Evolutionary conservation across 2,888 invertebrate species (phyloP), one percentile per base, ranked within the genome.

Genomic region (Xanthorhoe spadicearia): DNA sequence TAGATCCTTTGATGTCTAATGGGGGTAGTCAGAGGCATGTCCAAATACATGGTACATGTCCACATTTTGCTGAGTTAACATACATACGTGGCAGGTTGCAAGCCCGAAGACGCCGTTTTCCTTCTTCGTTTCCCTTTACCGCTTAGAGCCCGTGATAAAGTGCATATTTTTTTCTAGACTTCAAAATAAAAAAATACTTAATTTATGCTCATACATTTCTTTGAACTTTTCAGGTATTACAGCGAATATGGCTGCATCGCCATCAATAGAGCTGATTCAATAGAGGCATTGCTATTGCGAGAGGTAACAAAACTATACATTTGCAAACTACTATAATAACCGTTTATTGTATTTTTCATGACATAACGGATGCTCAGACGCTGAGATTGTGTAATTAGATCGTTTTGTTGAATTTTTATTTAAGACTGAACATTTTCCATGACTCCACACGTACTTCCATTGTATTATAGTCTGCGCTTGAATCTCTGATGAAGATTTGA

Each of bases 341-440:
- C 54, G 68, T 48, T 67, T 56, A 46, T 52, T 17, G 48, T 57
- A 43, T 56, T 48, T 62, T 53, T 56, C 62, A 63, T 63, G 67
- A 64, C 67, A 46, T 66, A 63, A 53, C 48, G 10, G 60, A 63
- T 60, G 48, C 60, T 63, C 63, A 62, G 35, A 52, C 38, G 10
- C 35, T 46, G 50, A 56, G 32, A 57, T 60, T 35, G 3, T 53
- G 43, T 49, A 15, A 66, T 57, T n/a, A 23, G 43, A 15, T 53
- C 38, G n/a, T 59, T n/a, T 43, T 67, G 46, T 65, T 68, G 52
- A 35, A 51, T 71, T 68, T 61, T 72, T 72, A 70, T 73, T 81
- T 77, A 82, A 83, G 83, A 82, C 82, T 82, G 82, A 83, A 68
- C 73, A 71, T 65, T 71, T 75, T 81, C 74, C 78, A 77, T 76